A percentile compares a stretch with the other conserved stretches of the same genome.
Evolutionary conservation across 2,888 invertebrate species (phyloP).

Genomic region (Morpho deidamia): DNA sequence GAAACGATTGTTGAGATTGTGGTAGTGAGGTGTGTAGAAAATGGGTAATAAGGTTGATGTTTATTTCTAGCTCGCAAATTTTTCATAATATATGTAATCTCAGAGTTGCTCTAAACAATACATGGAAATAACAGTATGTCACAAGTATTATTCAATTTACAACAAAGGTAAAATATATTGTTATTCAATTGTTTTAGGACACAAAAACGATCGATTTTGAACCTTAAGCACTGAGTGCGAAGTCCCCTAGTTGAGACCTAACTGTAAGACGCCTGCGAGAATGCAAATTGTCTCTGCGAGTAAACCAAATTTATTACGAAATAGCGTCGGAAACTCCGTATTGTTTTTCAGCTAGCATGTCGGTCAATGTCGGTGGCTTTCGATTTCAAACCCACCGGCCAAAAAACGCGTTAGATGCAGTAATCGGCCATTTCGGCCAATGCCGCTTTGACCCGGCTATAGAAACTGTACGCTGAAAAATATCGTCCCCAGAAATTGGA

Average conservation of each 20-base stretch:
- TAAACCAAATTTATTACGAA: constrained; percentile 27
- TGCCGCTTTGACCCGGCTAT: not conserved
- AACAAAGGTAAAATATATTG: constrained; percentile 14
- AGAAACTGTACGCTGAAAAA: not conserved
- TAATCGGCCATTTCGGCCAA: constrained; percentile 17
- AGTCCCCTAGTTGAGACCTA: not conserved
- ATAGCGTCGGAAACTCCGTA: constrained; percentile 37
- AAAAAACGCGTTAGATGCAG: constrained; percentile 20
- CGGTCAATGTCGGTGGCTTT: constrained; percentile 68
- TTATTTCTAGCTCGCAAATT: too few relatives aligned
- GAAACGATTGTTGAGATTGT: too few relatives aligned
- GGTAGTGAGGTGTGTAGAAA: too few relatives aligned
- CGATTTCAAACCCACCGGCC: constrained; percentile 41
- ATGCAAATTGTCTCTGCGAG: constrained; percentile 21
- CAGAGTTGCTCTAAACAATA: too few relatives aligned
- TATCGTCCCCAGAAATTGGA: not conserved
- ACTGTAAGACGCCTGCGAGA: constrained; percentile 6
- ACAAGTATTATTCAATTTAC: constrained; percentile 9
- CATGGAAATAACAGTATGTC: not conserved
- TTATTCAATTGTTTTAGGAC: not conserved
- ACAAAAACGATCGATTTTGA: not conserved
- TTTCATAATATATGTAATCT: too few relatives aligned
- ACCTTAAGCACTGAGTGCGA: not conserved
- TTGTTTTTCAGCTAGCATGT: constrained; percentile 61
- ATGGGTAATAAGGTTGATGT: too few relatives aligned